phyloP scores from a whole-genome alignment of 2,113 vertebrate genomes.

The Pithys albifrons region DNA sequence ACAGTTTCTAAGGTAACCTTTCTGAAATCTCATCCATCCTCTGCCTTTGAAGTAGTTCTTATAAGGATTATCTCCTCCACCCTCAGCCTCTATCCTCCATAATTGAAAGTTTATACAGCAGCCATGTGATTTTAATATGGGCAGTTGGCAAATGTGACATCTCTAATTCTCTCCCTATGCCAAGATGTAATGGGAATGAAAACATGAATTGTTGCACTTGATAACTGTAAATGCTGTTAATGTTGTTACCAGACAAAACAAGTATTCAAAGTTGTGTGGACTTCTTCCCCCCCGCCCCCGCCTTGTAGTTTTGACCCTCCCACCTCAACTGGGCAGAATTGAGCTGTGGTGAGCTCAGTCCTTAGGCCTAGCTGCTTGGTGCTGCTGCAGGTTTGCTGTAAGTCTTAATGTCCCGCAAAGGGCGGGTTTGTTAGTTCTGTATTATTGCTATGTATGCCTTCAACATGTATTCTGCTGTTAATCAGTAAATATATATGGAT shows the following conservation, averaged over 20 bases:
- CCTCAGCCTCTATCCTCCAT: background rate
- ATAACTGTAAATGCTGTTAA: background rate
- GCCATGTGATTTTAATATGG: background rate
- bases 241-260: background rate
- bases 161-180: background rate
- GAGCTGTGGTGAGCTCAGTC: background rate
- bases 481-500: background rate
- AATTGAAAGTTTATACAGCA: slow-evolving; percentile 45
- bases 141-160: background rate
- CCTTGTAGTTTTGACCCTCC: background rate
- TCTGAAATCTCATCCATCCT: slow-evolving; percentile 6
- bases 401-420: background rate
- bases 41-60: slow-evolving; percentile 32
- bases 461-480: background rate
- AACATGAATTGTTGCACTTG: background rate
- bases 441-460: background rate
- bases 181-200: background rate
- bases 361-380: background rate
- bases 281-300: too few relatives aligned
- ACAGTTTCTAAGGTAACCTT: slow-evolving; percentile 17
- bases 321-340: background rate
- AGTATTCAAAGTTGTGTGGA: background rate
- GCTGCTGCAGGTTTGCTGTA: background rate
- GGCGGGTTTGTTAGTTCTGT: background rate
- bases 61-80: slow-evolving; percentile 26